Conservation (phyloP, 2,888 invertebrate species). For the Ceraclea dissimilis region DNA sequence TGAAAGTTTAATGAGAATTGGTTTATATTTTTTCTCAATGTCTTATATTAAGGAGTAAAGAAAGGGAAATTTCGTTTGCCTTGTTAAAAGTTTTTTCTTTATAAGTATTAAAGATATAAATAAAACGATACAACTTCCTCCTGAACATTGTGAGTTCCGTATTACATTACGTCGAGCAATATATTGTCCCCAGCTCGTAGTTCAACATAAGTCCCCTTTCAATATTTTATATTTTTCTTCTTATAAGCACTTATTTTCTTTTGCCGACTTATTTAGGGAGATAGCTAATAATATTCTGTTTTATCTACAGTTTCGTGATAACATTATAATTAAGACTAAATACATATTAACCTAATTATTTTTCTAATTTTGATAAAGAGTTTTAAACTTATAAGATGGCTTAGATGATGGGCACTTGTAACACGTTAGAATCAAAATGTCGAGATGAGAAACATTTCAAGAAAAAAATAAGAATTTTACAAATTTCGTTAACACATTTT, state of each 20-base stretch:
- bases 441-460: too few relatives aligned
- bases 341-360: too few relatives aligned
- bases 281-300: too few relatives aligned
- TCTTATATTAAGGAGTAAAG: not conserved
- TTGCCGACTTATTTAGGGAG: too few relatives aligned
- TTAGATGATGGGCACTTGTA: too few relatives aligned
- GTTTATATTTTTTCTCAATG: not conserved
- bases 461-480: too few relatives aligned
- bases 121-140: constrained; percentile 14
- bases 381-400: too few relatives aligned
- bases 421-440: too few relatives aligned
- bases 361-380: too few relatives aligned
- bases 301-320: too few relatives aligned
- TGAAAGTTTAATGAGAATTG: not conserved
- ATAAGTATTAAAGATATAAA: constrained; percentile 10
- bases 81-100: constrained; percentile 5
- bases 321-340: not conserved
- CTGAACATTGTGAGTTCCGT: constrained; percentile 5
- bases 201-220: constrained; percentile 1
- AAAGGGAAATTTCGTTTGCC: not conserved
- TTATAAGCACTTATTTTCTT: too few relatives aligned
- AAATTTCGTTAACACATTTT: too few relatives aligned
- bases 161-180: constrained; percentile 7
- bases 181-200: constrained; percentile 4
- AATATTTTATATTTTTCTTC: not conserved